Conservation (phyloP, 53 echinoderm and acorn worm species). For the Astropecten irregularis region DNA sequence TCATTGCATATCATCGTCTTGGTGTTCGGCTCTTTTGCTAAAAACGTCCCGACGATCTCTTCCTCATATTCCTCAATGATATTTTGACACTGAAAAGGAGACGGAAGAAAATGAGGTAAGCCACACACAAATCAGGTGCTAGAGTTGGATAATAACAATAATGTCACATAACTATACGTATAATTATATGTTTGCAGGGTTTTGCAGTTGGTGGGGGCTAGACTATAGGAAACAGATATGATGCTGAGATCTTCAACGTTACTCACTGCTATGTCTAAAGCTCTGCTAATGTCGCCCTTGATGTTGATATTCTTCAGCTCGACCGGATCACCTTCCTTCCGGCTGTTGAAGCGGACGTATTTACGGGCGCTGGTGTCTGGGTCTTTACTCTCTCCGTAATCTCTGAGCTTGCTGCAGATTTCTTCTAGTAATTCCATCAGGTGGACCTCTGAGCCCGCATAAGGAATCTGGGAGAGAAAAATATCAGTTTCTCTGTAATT, state of each 20-base stretch:
- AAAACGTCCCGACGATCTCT: constrained; percentile 65
- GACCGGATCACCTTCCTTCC: constrained; percentile 69
- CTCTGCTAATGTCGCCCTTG: constrained; percentile 58
- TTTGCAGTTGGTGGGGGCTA: no score
- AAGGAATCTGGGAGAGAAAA: constrained; percentile 68
- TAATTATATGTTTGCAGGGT: no score
- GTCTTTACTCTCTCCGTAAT: constrained; percentile 74
- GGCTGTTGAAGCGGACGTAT: constrained; percentile 73
- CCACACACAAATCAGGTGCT: no score
- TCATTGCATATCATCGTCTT: constrained; percentile 60
- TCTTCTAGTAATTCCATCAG: constrained; percentile 78
- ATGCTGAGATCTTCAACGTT: no score
- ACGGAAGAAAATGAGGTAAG: neutral
- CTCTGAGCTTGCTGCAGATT: constrained; percentile 86
- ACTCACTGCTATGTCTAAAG: constrained; percentile 86
- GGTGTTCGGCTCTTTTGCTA: constrained; percentile 53
- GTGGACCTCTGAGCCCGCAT: constrained; percentile 88
- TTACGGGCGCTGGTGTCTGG: constrained; percentile 68
- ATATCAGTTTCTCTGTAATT: neutral
- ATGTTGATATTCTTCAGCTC: constrained; percentile 72
- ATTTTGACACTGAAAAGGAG: constrained; percentile 70
- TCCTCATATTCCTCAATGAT: constrained; percentile 85
- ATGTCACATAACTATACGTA: no score
- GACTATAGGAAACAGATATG: no score
- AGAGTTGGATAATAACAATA: no score